phyloP scores from a whole-genome alignment of 2,888 invertebrate genomes.

The Cryptophagus acutangulus region DNA sequence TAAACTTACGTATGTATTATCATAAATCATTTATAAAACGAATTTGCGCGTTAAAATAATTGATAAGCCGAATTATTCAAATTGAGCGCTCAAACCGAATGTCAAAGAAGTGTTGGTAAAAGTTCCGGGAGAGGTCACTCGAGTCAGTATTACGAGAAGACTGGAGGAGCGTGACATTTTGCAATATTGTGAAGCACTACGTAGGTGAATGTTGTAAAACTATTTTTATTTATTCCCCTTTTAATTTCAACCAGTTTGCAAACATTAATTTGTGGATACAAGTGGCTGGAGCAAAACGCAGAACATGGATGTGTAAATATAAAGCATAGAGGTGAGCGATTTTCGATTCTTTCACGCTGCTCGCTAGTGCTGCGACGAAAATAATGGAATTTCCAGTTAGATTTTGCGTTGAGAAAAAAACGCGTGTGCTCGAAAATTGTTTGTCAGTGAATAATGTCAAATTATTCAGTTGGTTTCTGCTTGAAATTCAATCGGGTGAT shows the following conservation, averaged over 20 bases:
- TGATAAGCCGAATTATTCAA: too few relatives aligned
- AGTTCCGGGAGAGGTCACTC: too few relatives aligned
- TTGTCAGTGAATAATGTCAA: slow-evolving; percentile 30
- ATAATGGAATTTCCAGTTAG: slow-evolving; percentile 22
- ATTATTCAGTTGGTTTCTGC: neutral
- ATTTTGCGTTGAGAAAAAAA: slow-evolving; percentile 25
- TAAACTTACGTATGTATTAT: too few relatives aligned
- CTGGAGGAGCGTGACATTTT: slow-evolving; percentile 29
- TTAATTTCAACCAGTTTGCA: slow-evolving; percentile 19
- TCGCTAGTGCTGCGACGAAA: slow-evolving; percentile 1
- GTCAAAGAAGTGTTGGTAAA: too few relatives aligned
- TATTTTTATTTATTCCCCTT: slow-evolving; percentile 23
- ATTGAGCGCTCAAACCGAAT: too few relatives aligned
- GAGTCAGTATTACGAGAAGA: too few relatives aligned
- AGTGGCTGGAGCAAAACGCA: slow-evolving; percentile 18
- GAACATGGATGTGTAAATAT: slow-evolving; percentile 34
- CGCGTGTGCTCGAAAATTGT: slow-evolving; percentile 25
- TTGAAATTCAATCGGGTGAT: neutral
- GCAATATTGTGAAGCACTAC: slow-evolving; percentile 30
- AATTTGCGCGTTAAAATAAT: too few relatives aligned
- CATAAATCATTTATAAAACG: too few relatives aligned
- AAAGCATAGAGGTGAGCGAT: slow-evolving; percentile 23
- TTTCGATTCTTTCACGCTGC: slow-evolving; percentile 14
- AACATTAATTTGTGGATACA: slow-evolving; percentile 19
- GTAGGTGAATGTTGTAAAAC: slow-evolving; percentile 41